phyloP scores from a whole-genome alignment of 2,888 invertebrate genomes.

The Argynnis bischoffii region DNA sequence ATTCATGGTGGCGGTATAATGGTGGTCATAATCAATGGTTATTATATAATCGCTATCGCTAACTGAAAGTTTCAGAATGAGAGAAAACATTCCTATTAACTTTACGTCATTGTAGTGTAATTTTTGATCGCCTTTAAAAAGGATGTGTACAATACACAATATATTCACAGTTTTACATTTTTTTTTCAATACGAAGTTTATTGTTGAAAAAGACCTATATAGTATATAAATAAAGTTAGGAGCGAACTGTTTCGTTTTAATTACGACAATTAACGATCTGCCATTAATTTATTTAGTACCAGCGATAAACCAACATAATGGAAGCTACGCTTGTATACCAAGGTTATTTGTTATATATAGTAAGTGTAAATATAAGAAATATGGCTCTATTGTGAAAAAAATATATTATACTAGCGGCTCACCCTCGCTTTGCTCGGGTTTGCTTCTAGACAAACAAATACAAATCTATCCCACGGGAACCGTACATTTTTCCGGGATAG shows the following conservation, averaged over 20 bases:
- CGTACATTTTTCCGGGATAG: too few species aligned
- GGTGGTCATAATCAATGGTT: too few species aligned
- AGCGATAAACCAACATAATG: constrained; percentile 39
- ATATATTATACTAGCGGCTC: neutral
- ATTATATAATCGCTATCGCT: too few species aligned
- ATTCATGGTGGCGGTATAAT: too few species aligned
- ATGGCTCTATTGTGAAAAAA: neutral
- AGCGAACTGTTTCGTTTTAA: constrained; percentile 33
- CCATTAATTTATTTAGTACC: constrained; percentile 40
- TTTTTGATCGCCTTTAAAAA: neutral
- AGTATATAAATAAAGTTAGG: constrained; percentile 4
- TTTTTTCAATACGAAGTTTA: too few species aligned
- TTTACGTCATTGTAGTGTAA: too few species aligned
- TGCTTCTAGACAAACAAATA: too few species aligned
- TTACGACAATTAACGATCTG: constrained; percentile 38
- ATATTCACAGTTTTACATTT: neutral
- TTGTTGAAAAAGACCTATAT: neutral
- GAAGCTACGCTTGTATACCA: constrained; percentile 25
- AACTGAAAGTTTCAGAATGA: too few species aligned
- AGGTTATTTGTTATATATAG: constrained; percentile 4
- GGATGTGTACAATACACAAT: neutral
- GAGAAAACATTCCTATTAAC: too few species aligned
- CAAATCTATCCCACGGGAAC: too few species aligned
- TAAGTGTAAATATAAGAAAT: neutral
- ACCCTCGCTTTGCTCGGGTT: too few species aligned